Evolutionary conservation across 2,888 invertebrate species (phyloP).

Genomic region (Mycalesis mineus): DNA sequence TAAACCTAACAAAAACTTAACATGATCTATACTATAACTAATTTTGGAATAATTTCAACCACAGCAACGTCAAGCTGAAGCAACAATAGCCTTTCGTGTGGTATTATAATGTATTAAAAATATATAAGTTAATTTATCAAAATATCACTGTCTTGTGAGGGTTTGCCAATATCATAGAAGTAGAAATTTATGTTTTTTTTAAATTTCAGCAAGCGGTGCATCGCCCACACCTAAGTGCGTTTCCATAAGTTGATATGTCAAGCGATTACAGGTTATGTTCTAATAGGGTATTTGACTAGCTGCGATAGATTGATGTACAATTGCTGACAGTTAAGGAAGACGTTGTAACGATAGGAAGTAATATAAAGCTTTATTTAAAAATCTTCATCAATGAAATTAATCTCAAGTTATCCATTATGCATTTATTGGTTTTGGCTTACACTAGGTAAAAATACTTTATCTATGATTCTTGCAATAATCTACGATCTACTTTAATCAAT

Average conservation of each 20-base stretch:
- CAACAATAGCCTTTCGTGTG: conserved; percentile 47
- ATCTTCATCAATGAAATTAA: neutral
- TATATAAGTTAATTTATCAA: conserved; percentile 40
- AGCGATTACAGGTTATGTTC: conserved; percentile 44
- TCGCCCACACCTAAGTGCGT: conserved; percentile 61
- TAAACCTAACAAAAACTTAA: conserved; percentile 39
- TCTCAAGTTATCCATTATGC: too few species aligned
- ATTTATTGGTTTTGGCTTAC: too few species aligned
- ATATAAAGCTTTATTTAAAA: neutral
- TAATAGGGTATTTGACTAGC: conserved; percentile 28
- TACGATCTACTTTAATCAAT: too few species aligned
- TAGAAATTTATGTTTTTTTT: conserved; percentile 49
- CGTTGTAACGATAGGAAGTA: neutral
- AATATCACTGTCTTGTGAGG: conserved; percentile 63
- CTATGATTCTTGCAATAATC: too few species aligned
- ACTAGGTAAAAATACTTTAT: too few species aligned
- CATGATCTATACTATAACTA: conserved; percentile 34
- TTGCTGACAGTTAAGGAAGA: neutral
- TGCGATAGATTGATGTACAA: neutral
- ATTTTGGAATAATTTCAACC: conserved; percentile 36
- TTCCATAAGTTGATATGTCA: conserved; percentile 52
- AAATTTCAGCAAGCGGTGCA: conserved; percentile 60
- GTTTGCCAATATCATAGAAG: conserved; percentile 75
- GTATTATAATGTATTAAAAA: conserved; percentile 31
- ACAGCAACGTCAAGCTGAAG: conserved; percentile 70